These are phyloP conservation scores for Isotomurus palustris DNA, from an alignment of 2,888 invertebrate species.

Conservation along the genomic window DNA sequence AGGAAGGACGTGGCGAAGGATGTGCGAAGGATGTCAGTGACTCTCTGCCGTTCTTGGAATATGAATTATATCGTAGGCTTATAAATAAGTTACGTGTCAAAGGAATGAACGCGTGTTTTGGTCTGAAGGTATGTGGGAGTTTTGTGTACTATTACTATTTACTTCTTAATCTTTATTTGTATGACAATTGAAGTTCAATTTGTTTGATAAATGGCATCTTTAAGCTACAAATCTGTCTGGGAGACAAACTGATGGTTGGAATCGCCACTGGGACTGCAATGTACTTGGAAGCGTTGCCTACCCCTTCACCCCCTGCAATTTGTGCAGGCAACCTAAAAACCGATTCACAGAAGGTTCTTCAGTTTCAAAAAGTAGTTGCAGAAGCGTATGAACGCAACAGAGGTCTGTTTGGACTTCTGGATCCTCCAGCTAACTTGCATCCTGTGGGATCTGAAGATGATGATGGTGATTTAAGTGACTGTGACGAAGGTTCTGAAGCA, in stretches of 20 bases:
- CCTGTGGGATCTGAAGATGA: too few species aligned
- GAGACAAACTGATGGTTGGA: constrained; percentile 81
- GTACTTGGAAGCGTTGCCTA: constrained; percentile 70
- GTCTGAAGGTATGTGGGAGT: constrained; percentile 60
- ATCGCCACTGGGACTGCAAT: constrained; percentile 85
- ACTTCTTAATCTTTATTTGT: neutral
- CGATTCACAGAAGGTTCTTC: constrained; percentile 61
- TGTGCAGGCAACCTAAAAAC: constrained; percentile 63
- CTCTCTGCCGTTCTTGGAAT: constrained; percentile 90
- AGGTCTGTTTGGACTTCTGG: constrained; percentile 63
- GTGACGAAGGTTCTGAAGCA: constrained; percentile 34
- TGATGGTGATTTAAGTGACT: constrained; percentile 47
- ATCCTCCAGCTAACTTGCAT: too few species aligned
- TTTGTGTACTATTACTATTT: neutral
- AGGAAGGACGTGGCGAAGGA: constrained; percentile 73
- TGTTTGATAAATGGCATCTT: neutral
- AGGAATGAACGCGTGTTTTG: constrained; percentile 92
- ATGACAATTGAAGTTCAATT: neutral
- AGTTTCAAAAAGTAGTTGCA: constrained; percentile 64
- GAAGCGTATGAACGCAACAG: constrained; percentile 68
- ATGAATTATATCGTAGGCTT: constrained; percentile 85
- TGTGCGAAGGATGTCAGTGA: constrained; percentile 92
- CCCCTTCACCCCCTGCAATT: constrained; percentile 68
- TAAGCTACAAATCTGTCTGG: constrained; percentile 69
- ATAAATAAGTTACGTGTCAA: constrained; percentile 86